These are phyloP conservation scores for Plebejus melissa DNA, from an alignment of 2,888 invertebrate genomes.

Conservation along the genomic window DNA sequence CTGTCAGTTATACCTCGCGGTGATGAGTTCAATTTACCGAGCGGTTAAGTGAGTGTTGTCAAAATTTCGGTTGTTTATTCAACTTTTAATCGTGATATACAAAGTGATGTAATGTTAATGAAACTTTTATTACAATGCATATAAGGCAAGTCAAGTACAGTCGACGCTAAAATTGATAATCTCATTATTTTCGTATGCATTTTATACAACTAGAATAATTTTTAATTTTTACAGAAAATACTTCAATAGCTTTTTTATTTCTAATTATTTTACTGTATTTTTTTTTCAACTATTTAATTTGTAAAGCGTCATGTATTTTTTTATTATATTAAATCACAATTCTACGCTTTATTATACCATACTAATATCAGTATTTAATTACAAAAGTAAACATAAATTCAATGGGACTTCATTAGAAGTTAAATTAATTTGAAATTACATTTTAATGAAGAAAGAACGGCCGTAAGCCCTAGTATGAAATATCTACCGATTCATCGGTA, in stretches of 20 bases:
- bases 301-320: neutral
- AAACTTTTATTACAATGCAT: neutral
- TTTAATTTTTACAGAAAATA: no score
- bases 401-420: neutral
- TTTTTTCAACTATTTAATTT: no score
- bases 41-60: slow-evolving; percentile 28
- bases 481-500: neutral
- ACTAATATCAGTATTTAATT: neutral
- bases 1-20: slow-evolving; percentile 27
- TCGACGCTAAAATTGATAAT: neutral
- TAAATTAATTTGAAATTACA: neutral
- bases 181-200: neutral
- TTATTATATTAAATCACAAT: neutral
- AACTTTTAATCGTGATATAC: slow-evolving; percentile 14
- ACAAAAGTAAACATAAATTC: neutral
- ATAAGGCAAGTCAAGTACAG: neutral
- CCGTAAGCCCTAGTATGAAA: slow-evolving; percentile 4
- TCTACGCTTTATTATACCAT: neutral
- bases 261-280: no score
- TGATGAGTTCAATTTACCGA: slow-evolving; percentile 28
- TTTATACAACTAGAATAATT: neutral
- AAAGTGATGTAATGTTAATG: slow-evolving; percentile 15
- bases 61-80: slow-evolving; percentile 27
- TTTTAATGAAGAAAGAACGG: neutral
- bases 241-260: no score